Conservation (phyloP, 2,113 vertebrate species). For the Zingel zingel region DNA sequence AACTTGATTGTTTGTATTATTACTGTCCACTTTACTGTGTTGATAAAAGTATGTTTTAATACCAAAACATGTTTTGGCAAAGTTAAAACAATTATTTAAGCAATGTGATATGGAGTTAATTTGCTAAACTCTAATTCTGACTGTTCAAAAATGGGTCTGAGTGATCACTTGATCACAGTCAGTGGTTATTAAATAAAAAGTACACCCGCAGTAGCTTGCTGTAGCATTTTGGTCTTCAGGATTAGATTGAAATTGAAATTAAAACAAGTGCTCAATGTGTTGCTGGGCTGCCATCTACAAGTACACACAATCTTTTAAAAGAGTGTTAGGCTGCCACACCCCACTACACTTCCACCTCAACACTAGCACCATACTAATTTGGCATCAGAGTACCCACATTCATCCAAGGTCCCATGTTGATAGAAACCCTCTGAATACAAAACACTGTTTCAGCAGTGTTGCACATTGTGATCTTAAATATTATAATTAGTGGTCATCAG, state of each 20-base stretch:
- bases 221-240: background rate
- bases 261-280: background rate
- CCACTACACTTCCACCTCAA: background rate
- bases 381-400: background rate
- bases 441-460: background rate
- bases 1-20: background rate
- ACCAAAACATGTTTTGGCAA: background rate
- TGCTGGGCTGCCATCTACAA: background rate
- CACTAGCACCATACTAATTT: background rate
- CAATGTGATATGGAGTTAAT: background rate
- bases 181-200: background rate
- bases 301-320: background rate
- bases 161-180: background rate
- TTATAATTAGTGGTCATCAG: background rate
- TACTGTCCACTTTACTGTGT: no score
- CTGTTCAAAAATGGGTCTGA: background rate
- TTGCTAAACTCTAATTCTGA: no score
- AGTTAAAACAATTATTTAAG: background rate
- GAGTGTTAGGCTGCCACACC: background rate
- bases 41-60: background rate
- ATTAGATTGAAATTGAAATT: background rate
- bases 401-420: background rate
- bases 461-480: background rate
- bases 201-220: background rate
- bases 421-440: background rate